Conservation (phyloP, 2,888 invertebrate genomes). For the Pheosia tremula region DNA sequence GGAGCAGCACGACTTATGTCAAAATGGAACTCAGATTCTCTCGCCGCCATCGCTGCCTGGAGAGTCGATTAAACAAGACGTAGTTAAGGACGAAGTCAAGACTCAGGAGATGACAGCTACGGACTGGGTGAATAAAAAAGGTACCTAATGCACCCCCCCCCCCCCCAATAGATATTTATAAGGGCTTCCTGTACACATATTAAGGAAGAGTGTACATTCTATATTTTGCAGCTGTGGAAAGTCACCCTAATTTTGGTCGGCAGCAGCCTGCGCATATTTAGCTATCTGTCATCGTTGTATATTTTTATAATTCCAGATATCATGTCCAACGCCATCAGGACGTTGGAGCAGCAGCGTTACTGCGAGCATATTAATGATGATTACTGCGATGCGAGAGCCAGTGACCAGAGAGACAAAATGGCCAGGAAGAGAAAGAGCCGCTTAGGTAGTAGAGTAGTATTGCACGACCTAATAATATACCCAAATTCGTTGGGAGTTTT, state of each 20-base stretch:
- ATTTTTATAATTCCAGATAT: background rate
- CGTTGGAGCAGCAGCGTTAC: background rate
- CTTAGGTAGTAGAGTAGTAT: background rate
- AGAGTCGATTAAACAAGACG: background rate
- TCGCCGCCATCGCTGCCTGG: background rate
- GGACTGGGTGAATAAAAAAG: constrained; percentile 5
- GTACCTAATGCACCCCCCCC: background rate
- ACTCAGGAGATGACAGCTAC: background rate
- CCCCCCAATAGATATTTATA: too few species aligned
- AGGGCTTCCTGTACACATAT: too few species aligned
- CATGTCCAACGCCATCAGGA: background rate
- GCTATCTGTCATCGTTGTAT: too few species aligned
- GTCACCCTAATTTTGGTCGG: too few species aligned
- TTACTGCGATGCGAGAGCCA: background rate
- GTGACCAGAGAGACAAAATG: background rate
- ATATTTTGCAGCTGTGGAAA: too few species aligned
- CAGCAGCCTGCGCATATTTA: too few species aligned
- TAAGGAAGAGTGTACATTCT: too few species aligned
- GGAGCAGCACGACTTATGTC: background rate
- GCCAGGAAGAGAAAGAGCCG: constrained; percentile 3
- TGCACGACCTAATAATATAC: too few species aligned
- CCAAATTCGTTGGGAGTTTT: background rate
- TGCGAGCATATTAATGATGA: background rate
- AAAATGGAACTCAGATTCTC: background rate
- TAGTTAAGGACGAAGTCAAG: background rate